Conservation (phyloP, 2,888 invertebrate species). For the Papilio protenor region DNA sequence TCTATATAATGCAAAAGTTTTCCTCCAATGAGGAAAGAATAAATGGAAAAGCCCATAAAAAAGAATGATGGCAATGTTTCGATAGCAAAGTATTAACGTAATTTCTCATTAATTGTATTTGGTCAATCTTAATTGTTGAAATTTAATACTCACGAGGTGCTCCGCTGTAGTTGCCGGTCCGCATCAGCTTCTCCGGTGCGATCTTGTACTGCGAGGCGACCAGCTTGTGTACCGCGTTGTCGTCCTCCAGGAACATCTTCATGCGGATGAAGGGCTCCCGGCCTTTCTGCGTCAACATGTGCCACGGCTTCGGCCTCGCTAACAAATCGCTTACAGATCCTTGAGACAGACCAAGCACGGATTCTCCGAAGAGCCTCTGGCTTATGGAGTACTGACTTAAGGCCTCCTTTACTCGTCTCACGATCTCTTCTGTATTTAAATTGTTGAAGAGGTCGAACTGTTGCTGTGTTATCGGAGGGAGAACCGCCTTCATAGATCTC, state of each 20-base stretch:
- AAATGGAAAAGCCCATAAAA: too few species aligned
- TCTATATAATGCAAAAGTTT: too few species aligned
- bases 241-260: constrained; percentile 99
- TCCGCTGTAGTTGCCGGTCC: constrained; percentile 96
- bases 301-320: constrained; percentile 99
- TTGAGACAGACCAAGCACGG: constrained; percentile 97
- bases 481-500: constrained; percentile 96
- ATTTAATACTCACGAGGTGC: constrained; percentile 87
- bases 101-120: too few species aligned
- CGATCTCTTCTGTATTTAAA: constrained; percentile 99
- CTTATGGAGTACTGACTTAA: constrained; percentile 98
- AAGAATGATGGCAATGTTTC: too few species aligned
- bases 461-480: constrained; percentile 99
- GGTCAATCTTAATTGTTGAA: not conserved
- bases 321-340: constrained; percentile 99
- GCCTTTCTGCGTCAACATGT: constrained; percentile 98
- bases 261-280: constrained; percentile 98
- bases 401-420: constrained; percentile 97
- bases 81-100: too few species aligned
- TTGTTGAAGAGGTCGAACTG: constrained; percentile 99
- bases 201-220: constrained; percentile 99
- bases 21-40: too few species aligned
- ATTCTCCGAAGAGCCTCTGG: constrained; percentile 98
- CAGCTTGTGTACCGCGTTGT: constrained; percentile 96
- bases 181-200: constrained; percentile 98